Conservation (phyloP, 2,888 invertebrate genomes). For the Cerastis leucographa region DNA sequence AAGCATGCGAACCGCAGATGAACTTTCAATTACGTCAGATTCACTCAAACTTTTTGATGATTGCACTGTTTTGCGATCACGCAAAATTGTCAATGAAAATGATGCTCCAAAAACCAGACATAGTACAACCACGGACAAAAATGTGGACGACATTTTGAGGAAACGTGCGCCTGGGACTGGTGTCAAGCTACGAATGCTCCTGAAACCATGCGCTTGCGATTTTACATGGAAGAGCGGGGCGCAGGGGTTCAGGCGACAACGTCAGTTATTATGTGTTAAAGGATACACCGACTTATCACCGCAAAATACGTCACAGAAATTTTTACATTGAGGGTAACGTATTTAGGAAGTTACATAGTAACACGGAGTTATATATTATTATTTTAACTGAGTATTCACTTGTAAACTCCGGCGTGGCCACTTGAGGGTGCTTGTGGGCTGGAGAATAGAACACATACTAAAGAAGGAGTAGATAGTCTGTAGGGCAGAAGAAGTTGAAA, state of each 20-base stretch:
- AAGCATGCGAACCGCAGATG: not conserved
- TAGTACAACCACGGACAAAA: not conserved
- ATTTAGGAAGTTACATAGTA: not conserved
- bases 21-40: not conserved
- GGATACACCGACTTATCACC: not conserved
- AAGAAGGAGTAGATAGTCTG: too few species aligned
- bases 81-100: slow-evolving; percentile 3
- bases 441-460: too few species aligned
- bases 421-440: too few species aligned
- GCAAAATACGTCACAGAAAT: not conserved
- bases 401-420: too few species aligned
- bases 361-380: too few species aligned
- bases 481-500: too few species aligned
- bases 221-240: not conserved
- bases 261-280: slow-evolving; percentile 5
- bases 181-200: not conserved
- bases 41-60: slow-evolving; percentile 6
- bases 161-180: not conserved
- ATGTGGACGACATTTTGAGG: slow-evolving; percentile 6
- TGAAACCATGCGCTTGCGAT: slow-evolving; percentile 6
- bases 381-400: too few species aligned
- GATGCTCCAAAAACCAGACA: not conserved
- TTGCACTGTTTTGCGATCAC: not conserved
- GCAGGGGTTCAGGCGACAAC: too few species aligned
- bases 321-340: not conserved